Conservation (phyloP, 2,888 invertebrate genomes). For the Apeira syringaria region DNA sequence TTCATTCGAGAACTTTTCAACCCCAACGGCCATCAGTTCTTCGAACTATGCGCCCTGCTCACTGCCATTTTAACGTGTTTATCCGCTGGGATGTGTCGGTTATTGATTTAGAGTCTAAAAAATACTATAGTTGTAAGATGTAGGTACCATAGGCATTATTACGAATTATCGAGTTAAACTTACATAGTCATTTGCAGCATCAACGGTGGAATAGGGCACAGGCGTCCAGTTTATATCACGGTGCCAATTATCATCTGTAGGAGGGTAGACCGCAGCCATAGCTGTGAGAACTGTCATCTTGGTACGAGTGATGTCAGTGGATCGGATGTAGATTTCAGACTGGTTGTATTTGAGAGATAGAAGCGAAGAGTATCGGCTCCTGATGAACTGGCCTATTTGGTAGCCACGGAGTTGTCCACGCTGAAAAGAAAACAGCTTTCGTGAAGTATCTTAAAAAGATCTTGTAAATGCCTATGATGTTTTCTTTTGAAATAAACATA, state of each 20-base stretch:
- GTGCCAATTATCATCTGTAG: constrained; percentile 38
- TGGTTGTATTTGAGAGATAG: constrained; percentile 45
- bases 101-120: too few relatives aligned
- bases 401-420: neutral
- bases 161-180: too few relatives aligned
- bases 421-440: neutral
- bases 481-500: too few relatives aligned
- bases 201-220: constrained; percentile 45
- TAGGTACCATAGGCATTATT: too few relatives aligned
- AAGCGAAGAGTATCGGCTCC: constrained; percentile 41
- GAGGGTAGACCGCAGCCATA: constrained; percentile 47
- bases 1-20: too few relatives aligned
- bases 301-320: constrained; percentile 51
- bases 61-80: too few relatives aligned
- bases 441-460: too few relatives aligned
- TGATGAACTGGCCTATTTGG: constrained; percentile 40
- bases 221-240: constrained; percentile 46
- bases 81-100: too few relatives aligned
- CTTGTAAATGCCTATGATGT: too few relatives aligned
- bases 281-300: constrained; percentile 53
- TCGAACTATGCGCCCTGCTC: too few relatives aligned
- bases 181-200: constrained; percentile 47
- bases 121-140: too few relatives aligned
- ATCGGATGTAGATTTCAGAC: constrained; percentile 53
- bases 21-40: too few relatives aligned